These are phyloP conservation scores for Meiosimyza platycephala DNA, from an alignment of 2,888 invertebrate genomes.

Conservation along the genomic window DNA sequence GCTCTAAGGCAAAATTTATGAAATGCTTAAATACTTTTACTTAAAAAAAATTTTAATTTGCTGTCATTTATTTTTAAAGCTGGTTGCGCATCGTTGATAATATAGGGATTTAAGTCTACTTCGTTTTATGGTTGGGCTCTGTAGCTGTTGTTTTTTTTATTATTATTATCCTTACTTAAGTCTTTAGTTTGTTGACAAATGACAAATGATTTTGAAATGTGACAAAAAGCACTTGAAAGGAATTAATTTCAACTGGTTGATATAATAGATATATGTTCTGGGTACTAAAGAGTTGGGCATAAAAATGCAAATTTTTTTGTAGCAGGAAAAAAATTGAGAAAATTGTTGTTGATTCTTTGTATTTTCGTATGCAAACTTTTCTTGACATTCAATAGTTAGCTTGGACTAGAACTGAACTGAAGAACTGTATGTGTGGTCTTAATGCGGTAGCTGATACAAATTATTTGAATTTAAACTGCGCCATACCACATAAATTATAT, in stretches of 20 bases:
- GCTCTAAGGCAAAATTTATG: slow-evolving; percentile 56
- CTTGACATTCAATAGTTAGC: too few species aligned
- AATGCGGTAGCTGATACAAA: too few species aligned
- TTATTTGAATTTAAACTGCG: too few species aligned
- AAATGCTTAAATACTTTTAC: slow-evolving; percentile 47
- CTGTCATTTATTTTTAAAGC: slow-evolving; percentile 20
- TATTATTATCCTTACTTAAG: slow-evolving; percentile 1
- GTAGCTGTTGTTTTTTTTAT: slow-evolving; percentile 4
- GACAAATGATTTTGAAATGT: slow-evolving; percentile 64
- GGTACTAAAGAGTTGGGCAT: background rate
- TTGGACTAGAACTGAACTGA: too few species aligned
- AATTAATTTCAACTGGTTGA: slow-evolving; percentile 48
- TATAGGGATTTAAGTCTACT: slow-evolving; percentile 47
- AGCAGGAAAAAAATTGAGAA: too few species aligned
- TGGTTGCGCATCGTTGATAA: slow-evolving; percentile 45
- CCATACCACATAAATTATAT: too few species aligned
- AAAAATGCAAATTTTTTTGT: too few species aligned
- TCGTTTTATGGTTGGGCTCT: slow-evolving; percentile 28
- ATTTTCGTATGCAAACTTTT: too few species aligned
- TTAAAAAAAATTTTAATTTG: background rate
- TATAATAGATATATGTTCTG: background rate
- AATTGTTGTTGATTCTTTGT: too few species aligned
- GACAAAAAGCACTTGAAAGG: slow-evolving; percentile 61
- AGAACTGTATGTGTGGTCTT: too few species aligned
- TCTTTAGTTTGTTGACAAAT: slow-evolving; percentile 46